Conservation (phyloP, 2,797 vertebrate species). For the Astyanax mexicanus region DNA sequence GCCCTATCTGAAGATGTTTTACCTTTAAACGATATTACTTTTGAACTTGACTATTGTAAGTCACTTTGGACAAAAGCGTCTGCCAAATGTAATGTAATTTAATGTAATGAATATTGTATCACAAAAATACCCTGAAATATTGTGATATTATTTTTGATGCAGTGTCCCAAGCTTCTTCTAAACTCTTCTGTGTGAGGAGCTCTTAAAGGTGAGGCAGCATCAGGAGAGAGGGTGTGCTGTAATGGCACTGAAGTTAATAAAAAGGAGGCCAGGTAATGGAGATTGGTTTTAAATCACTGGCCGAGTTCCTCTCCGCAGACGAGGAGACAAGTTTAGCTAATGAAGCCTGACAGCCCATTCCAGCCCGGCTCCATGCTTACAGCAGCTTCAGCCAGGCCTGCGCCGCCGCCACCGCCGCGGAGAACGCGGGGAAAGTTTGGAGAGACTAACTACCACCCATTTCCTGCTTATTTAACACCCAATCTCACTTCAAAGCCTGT, state of each 20-base stretch:
- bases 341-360: conserved; percentile 83
- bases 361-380: conserved; percentile 74
- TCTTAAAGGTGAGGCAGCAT: conserved; percentile 73
- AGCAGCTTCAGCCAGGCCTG: conserved; percentile 74
- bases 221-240: conserved; percentile 68
- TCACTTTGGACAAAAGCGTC: no score
- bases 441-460: conserved; percentile 77
- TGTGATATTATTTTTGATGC: no score
- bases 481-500: conserved; percentile 71
- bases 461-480: conserved; percentile 82
- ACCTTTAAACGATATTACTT: no score
- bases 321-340: conserved; percentile 78
- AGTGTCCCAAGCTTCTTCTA: no score
- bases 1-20: no score
- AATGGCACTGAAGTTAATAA: conserved; percentile 83
- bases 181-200: no score
- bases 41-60: no score
- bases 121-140: no score
- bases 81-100: no score
- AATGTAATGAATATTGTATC: no score
- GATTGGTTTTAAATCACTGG: conserved; percentile 85
- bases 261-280: conserved; percentile 81
- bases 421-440: conserved; percentile 74
- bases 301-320: conserved; percentile 79
- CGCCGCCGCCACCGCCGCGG: conserved; percentile 59